Evolutionary conservation across 1,140 invertebrate genomes (phyloP), one percentile per base, ranked within the genome.

Genomic region (Drosophila arizonae): DNA sequence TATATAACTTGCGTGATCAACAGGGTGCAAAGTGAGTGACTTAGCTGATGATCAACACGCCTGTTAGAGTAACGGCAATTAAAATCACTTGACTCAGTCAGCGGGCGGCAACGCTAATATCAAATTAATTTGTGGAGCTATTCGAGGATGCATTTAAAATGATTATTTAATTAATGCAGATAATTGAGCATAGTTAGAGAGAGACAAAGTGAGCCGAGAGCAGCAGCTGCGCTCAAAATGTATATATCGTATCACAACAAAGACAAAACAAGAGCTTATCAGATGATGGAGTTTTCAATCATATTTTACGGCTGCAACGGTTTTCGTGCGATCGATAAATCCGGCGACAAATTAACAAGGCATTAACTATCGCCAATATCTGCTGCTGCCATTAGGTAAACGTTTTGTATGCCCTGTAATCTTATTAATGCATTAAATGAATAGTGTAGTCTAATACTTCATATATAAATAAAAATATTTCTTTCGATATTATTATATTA

Each of bases 91-190:
- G 52, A 88, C 69, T 79, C 51, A 57, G 67, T 54, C 70, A 85
- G 64, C 57, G 39, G 57, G 56, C 63, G 62, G 62, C 46, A 84
- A 61, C 76, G 72, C 48, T 71, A 81, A 76, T 70, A 73, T 67
- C 67, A 77, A 84, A 88, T 84, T 88, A 75, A 84, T 80, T 88
- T 88, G 62, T 84, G 70, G 68, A 77, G 70, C 77, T 75, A 82
- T 82, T 87, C 77, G 50, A 77, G 51, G 70, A 63, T 82, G 72
- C 70, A 78, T 79, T 87, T 77, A 41, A 87, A 77, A 78, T 66
- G 68, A 78, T 69, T 84, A 84, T 88, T 88, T 75, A 88, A 89
- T 88, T 88, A 88, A 88, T 88, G 65, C 62, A 71, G 62, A 73
- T 87, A 73, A 87, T 81, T 77, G 67, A 15, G 15, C 43, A 51